A percentile compares a stretch with the other conserved stretches of the same genome.
These are phyloP conservation scores for Pharmacophagus antenor DNA, from an alignment of 2,888 invertebrate genomes.

Conservation along the genomic window DNA sequence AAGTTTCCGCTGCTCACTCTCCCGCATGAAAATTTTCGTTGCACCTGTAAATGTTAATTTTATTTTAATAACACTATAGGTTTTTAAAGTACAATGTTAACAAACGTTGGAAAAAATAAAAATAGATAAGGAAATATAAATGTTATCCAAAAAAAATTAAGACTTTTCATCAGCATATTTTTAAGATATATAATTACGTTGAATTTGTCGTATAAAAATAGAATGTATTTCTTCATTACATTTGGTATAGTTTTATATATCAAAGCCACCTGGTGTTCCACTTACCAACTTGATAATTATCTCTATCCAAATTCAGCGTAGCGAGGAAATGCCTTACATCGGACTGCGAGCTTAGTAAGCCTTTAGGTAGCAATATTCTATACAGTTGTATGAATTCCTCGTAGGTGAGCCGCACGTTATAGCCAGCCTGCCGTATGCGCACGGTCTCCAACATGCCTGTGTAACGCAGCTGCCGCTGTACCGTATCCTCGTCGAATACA, in stretches of 20 bases:
- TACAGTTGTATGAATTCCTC: conserved; percentile 97
- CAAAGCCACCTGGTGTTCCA: too few species aligned
- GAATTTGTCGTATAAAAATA: too few species aligned
- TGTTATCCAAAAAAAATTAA: too few species aligned
- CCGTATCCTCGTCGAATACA: conserved; percentile 95
- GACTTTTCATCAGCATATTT: too few species aligned
- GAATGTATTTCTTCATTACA: too few species aligned
- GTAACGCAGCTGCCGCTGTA: conserved; percentile 92
- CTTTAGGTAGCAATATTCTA: conserved; percentile 93
- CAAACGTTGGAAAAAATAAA: not conserved
- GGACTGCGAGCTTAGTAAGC: conserved; percentile 90
- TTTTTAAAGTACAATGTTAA: not conserved
- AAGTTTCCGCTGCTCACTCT: conserved; percentile 94
- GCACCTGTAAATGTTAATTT: conserved; percentile 70
- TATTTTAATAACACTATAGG: not conserved
- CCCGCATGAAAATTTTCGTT: conserved; percentile 95
- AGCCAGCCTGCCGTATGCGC: conserved; percentile 95
- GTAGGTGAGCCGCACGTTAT: conserved; percentile 95
- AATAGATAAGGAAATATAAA: not conserved
- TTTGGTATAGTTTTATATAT: too few species aligned
- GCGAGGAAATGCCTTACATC: conserved; percentile 93
- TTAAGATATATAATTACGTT: too few species aligned
- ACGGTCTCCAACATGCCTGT: conserved; percentile 99
- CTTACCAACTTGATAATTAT: conserved; percentile 93
- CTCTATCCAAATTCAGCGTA: conserved; percentile 90